Percentiles rank a stretch among this genome's conserved stretches.
phyloP scores from a whole-genome alignment of 1,140 invertebrate genomes.

The Drosophila sproati region DNA sequence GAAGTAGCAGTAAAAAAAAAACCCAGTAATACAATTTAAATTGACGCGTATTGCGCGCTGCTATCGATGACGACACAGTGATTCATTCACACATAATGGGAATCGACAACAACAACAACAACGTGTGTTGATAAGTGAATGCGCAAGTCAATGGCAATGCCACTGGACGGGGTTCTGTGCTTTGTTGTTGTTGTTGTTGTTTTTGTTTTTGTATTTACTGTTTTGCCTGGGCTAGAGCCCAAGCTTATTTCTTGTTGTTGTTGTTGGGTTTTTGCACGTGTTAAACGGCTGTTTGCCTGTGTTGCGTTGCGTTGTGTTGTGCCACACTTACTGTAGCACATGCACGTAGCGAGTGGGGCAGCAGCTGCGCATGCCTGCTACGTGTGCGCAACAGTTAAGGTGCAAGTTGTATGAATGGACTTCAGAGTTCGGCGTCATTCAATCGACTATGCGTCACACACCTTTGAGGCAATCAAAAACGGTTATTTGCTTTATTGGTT shows the following conservation, averaged over 20 bases:
- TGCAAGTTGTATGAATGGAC: neutral
- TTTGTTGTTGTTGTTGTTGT: no score
- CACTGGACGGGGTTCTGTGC: neutral
- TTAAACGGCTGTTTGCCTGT: neutral
- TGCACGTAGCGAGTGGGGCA: no score
- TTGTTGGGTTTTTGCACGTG: slow-evolving; percentile 7
- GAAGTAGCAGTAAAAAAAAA: slow-evolving; percentile 7
- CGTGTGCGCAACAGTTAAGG: neutral
- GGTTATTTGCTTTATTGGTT: no score
- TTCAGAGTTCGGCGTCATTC: neutral
- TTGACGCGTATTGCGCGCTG: slow-evolving; percentile 3
- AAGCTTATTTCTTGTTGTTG: neutral
- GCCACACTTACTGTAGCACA: neutral
- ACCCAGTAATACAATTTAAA: slow-evolving; percentile 33
- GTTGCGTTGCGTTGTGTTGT: neutral
- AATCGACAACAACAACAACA: slow-evolving; percentile 24
- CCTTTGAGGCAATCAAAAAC: no score
- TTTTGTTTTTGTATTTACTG: neutral
- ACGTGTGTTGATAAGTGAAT: slow-evolving; percentile 18
- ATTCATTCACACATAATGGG: slow-evolving; percentile 12
- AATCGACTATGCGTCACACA: neutral
- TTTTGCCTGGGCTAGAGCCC: slow-evolving; percentile 6
- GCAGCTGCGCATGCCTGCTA: slow-evolving; percentile 1
- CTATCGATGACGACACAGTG: slow-evolving; percentile 49
- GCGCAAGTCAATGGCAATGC: neutral